Evolutionary conservation across 2,888 invertebrate genomes (phyloP).

Genomic region (Ophraella communa): DNA sequence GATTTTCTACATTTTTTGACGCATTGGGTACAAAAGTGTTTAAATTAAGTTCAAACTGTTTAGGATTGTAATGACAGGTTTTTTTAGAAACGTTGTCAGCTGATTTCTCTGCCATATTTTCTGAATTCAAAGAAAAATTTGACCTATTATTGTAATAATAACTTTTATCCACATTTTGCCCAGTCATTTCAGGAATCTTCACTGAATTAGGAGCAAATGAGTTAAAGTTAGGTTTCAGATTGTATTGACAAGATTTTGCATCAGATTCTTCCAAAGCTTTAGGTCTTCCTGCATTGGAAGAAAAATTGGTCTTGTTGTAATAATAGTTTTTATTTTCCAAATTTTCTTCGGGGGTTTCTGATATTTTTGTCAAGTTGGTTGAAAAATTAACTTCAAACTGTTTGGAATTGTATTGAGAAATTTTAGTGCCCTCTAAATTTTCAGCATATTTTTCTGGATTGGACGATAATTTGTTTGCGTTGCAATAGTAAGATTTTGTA

Average conservation of each 20-base stretch:
- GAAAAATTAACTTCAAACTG: neutral
- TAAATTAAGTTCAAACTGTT: neutral
- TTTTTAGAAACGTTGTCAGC: neutral
- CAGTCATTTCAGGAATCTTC: neutral
- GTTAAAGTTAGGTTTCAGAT: neutral
- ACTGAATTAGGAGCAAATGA: neutral
- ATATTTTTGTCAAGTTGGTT: neutral
- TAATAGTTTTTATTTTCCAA: neutral
- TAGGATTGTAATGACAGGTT: neutral
- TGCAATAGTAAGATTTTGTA: neutral
- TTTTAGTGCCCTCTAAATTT: neutral
- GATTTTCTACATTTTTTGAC: neutral
- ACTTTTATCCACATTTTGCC: neutral
- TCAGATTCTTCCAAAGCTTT: neutral
- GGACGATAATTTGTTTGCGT: neutral
- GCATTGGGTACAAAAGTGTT: neutral
- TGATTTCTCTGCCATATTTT: neutral
- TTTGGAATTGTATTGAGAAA: neutral
- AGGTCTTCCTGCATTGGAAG: neutral
- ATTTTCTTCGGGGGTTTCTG: neutral
- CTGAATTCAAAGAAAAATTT: neutral
- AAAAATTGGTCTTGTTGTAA: neutral
- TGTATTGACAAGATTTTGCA: neutral
- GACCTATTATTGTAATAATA: neutral
- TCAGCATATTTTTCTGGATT: neutral